Conservation (phyloP, 2,113 vertebrate species). For the Miniopterus natalensis region DNA sequence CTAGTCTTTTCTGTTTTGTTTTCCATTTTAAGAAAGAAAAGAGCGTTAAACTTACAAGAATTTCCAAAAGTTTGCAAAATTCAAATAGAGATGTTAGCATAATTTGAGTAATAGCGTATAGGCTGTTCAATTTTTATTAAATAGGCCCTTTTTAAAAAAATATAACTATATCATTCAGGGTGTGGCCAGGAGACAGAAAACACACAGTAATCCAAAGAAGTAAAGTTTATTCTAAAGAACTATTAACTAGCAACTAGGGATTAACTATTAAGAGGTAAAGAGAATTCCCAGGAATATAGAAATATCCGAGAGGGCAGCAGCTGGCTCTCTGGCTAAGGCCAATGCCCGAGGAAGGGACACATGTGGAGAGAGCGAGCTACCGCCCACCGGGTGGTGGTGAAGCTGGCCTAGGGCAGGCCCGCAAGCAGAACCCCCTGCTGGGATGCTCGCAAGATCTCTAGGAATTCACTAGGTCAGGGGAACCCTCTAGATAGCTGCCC, state of each 20-base stretch:
- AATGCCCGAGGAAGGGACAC: background rate
- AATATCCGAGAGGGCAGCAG: rapidly evolving
- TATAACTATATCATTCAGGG: background rate
- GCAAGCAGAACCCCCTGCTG: background rate
- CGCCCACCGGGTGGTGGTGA: background rate
- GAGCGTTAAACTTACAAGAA: background rate
- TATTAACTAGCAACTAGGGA: background rate
- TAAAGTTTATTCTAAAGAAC: background rate
- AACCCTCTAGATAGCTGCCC: background rate
- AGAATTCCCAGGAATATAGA: background rate
- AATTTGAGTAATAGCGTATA: background rate
- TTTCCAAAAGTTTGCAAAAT: constrained; percentile 7
- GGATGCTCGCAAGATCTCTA: background rate
- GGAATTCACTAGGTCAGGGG: background rate
- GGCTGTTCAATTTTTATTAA: constrained; percentile 13
- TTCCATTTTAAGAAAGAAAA: background rate
- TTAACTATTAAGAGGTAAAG: background rate
- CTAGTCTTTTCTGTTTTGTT: background rate
- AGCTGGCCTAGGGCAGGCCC: background rate
- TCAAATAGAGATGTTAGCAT: background rate
- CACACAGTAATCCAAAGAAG: background rate
- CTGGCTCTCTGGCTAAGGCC: background rate
- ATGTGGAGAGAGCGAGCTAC: no score
- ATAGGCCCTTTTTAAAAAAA: background rate
- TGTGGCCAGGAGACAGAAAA: background rate